phyloP scores from a whole-genome alignment of 2,113 vertebrate species.

The Hippocampus mohnikei region DNA sequence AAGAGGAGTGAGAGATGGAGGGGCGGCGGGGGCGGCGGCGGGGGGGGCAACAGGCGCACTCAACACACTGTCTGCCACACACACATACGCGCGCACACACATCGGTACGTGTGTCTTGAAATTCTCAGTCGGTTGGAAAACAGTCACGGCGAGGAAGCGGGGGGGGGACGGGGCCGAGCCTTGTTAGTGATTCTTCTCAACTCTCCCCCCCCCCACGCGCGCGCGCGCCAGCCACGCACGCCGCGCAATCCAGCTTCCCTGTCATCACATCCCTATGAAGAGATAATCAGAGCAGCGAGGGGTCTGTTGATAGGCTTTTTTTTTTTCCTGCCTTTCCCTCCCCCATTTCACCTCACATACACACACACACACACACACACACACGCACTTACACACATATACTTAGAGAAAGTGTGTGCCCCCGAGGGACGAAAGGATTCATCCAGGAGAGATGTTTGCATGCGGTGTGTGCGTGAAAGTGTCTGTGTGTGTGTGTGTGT shows the following conservation, averaged over 20 bases:
- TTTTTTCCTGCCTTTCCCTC: constrained; percentile 13
- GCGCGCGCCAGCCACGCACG: not conserved
- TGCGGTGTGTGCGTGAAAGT: constrained; percentile 20
- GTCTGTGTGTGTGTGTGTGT: constrained; percentile 35
- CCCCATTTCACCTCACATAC: constrained; percentile 16
- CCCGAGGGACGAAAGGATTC: constrained; percentile 65
- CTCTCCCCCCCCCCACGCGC: not conserved
- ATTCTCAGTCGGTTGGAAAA: constrained; percentile 8
- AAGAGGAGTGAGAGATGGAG: constrained; percentile 66
- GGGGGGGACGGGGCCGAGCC: constrained; percentile 60
- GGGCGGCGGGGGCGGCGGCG: constrained; percentile 3
- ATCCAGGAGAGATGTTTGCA: constrained; percentile 60
- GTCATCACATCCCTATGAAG: constrained; percentile 4
- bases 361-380: constrained; percentile 11
- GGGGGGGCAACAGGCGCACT: constrained; percentile 56
- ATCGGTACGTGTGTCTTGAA: not conserved
- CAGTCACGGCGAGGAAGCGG: constrained; percentile 38
- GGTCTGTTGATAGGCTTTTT: constrained; percentile 33
- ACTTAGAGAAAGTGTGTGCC: constrained; percentile 70
- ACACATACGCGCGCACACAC: not conserved
- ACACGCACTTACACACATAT: constrained; percentile 37
- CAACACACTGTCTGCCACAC: constrained; percentile 21
- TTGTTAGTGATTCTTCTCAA: constrained; percentile 61
- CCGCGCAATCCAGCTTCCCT: constrained; percentile 38
- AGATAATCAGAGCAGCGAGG: not conserved